Base-by-base conservation (phyloP, 2,888 invertebrate species). In the Teleogryllus oceanicus region DNA sequence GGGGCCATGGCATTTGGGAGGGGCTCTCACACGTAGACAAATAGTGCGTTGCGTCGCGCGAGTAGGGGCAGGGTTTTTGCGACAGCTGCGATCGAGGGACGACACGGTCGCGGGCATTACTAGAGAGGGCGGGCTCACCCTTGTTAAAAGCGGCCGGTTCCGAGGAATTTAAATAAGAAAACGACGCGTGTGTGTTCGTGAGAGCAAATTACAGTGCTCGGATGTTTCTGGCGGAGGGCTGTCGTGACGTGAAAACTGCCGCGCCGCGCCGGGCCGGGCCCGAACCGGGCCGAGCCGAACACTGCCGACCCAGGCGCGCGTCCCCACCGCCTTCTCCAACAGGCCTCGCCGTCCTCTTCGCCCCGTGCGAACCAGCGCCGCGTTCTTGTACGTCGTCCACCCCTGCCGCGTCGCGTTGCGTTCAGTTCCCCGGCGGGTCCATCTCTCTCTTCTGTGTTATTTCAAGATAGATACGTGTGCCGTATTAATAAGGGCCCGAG, bases 131-230 rank as follows among this genome's bases (percentile, higher is more conserved):
- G 37, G 62, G 8, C 62, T 13, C 62, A 62, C 62, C 62, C 62
- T 62, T 62, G 62, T 62, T 62, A 62, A 62, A 62, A 62, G 62
- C 62, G 62, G 62, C 62, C 62, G 62, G 62, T 62, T 62, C 62
- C 62, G 62, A 18, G 62, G 62, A 62, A 62, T 62, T 62, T 62
- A 62, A 62, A 62, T 62, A 62, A 62, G 62, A 62, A 62, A 62
- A 62, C 62, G 62, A 62, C 62, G 62, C 62, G 62, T 62, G 62
- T 62, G 62, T 62, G 62, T 62, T 62, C 62, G 62, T 62, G 62
- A 62, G 62, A 62, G 62, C 62, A 62, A 62, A 62, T 62, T 62
- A 62, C 62, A 62, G 62, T 62, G 62, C 62, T 62, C 16, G 62
- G 62, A 62, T 62, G 62, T 62, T 62, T 62, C 62, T 62, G 62